These are phyloP conservation scores for Apogon talboti DNA, from an alignment of 2,797 vertebrate species.

Conservation along the genomic window DNA sequence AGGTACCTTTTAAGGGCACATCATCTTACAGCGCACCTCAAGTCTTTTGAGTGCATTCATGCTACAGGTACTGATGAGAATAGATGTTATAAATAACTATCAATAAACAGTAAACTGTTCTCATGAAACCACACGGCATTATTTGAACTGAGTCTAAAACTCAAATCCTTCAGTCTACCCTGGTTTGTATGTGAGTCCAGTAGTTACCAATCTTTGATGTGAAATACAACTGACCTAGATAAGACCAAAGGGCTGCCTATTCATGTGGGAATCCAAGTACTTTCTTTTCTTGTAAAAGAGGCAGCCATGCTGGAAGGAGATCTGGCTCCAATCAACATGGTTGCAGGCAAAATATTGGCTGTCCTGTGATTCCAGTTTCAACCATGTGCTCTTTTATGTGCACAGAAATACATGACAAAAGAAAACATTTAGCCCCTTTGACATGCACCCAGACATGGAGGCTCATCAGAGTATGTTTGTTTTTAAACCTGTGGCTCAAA, in stretches of 20 bases:
- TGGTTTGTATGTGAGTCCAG: background rate
- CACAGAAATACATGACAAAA: conserved; percentile 1
- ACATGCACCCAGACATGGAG: background rate
- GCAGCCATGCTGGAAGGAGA: background rate
- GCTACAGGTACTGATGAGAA: no score
- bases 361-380: conserved; percentile 8
- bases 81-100: no score
- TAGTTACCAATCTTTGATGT: background rate
- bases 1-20: no score
- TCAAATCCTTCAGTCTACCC: background rate
- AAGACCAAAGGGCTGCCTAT: background rate
- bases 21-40: background rate
- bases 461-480: background rate
- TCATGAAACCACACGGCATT: background rate
- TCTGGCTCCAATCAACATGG: background rate
- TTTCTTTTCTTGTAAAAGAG: conserved; percentile 5
- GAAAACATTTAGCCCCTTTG: background rate
- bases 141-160: conserved; percentile 1
- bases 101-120: no score
- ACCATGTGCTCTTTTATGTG: conserved; percentile 14
- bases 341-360: background rate
- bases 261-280: background rate
- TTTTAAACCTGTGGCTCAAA: conserved; percentile 5
- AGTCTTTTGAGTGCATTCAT: background rate
- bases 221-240: conserved; percentile 2